Conservation (phyloP, 2,113 vertebrate genomes). For the Lepidothrix coronata region DNA sequence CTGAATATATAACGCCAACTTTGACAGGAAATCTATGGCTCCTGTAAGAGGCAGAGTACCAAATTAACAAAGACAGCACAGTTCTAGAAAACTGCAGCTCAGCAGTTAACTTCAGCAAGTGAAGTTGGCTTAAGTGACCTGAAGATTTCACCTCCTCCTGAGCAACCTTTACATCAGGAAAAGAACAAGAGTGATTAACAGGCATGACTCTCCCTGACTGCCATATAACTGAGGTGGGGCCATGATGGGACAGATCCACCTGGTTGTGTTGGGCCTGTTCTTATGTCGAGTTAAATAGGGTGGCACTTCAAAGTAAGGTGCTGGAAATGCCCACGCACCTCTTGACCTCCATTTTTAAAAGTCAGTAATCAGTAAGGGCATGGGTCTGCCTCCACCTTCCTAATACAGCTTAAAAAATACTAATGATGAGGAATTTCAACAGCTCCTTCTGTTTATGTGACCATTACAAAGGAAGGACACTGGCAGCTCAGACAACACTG, state of each 20-base stretch:
- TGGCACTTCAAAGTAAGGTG: background rate
- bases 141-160: background rate
- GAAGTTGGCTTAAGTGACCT: background rate
- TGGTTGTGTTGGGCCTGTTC: background rate
- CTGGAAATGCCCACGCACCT: background rate
- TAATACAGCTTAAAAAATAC: background rate
- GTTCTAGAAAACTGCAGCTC: slow-evolving; percentile 8
- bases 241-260: background rate
- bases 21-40: slow-evolving; percentile 48
- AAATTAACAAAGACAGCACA: slow-evolving; percentile 16
- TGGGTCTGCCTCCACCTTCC: background rate
- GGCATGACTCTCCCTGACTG: background rate
- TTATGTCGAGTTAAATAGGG: accelerated
- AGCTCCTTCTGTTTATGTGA: background rate
- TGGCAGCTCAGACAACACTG: background rate
- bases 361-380: background rate
- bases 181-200: background rate
- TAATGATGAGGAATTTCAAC: background rate
- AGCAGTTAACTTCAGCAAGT: background rate
- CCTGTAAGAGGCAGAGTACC: background rate
- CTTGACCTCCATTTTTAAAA: background rate
- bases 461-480: background rate
- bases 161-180: background rate
- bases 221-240: accelerated
- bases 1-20: background rate